Evolutionary conservation across 2,797 vertebrate species (phyloP), one percentile per base, ranked within the genome.

Genomic region (Aulostomus chinensis): DNA sequence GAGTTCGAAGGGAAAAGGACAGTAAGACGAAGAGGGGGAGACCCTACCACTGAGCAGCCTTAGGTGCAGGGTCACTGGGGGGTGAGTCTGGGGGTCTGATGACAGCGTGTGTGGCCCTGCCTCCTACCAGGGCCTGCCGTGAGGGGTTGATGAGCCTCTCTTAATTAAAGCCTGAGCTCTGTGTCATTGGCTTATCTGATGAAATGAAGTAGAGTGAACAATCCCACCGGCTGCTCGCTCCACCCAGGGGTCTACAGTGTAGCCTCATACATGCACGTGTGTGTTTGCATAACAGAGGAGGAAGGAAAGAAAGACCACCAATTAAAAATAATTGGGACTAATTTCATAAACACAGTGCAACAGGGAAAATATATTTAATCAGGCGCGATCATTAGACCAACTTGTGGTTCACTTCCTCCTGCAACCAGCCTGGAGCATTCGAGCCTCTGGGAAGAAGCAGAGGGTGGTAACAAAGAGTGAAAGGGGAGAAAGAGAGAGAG

Each of bases 301-400:
- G 83, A 86, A 83, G 81, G 48, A 67, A 68, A 74, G 66, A 66
- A 72, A 78, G 52, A 54, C 39, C 53, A 52, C 62, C 69, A 89
- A 89, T 89, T 89, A 88, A 86, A 89, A 88, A 80, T 88, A 86
- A 86, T 87, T 87, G 64, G 50, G 60, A 61, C 66, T 83, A 83
- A 88, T 88, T 88, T 84, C 65, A 84, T 81, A 77, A 84, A 74
- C 72, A 75, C 47, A 73, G 63, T n/a, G 51, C 64, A 84, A 73
- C 71, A 66, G 46, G 81, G 76, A 54, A 76, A 70, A 81, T 65
- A 79, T 76, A 81, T 74, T 85, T 85, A 86, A 88, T 87, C 82
- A 86, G 56, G 68, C 73, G 41, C 50, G 30, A 81, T 83, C 69
- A 80, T 84, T 65, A 72, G 53, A 60, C 45, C 8, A 60, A 73